Percentiles rank a stretch among this genome's conserved stretches.
Evolutionary conservation across 2,888 invertebrate genomes (phyloP).

Genomic region (Disparrhopalites patrizii): DNA sequence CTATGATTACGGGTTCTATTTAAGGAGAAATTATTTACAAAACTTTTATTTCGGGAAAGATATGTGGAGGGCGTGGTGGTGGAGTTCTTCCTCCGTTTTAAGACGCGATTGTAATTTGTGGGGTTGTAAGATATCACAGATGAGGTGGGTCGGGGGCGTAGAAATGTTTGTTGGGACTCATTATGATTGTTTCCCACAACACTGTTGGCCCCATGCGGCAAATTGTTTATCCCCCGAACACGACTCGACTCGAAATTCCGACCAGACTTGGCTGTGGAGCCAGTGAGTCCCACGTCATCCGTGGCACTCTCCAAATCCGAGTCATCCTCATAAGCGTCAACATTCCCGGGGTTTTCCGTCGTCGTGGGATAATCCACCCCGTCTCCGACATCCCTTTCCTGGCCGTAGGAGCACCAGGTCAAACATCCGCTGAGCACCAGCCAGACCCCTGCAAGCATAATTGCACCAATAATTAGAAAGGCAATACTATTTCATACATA

Average conservation of each 20-base stretch:
- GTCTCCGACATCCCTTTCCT: background rate
- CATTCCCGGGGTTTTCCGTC: background rate
- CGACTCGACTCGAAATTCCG: conserved; percentile 22
- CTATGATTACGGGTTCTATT: conserved; percentile 10
- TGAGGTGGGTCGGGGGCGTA: conserved; percentile 28
- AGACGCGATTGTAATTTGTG: conserved; percentile 38
- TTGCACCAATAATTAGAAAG: background rate
- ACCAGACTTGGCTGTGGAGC: conserved; percentile 1
- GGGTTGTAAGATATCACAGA: conserved; percentile 37
- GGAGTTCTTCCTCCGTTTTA: conserved; percentile 37
- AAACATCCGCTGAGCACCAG: conserved; percentile 18
- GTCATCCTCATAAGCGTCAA: background rate
- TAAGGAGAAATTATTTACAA: conserved; percentile 3
- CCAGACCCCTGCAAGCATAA: conserved; percentile 17
- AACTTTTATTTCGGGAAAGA: background rate
- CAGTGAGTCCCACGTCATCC: conserved; percentile 4
- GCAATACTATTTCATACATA: no score
- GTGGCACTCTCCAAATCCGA: conserved; percentile 13
- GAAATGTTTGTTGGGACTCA: conserved; percentile 6
- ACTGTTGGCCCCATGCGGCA: conserved; percentile 18
- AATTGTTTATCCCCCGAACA: conserved; percentile 24
- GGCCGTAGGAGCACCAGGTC: conserved; percentile 4
- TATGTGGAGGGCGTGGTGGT: conserved; percentile 5
- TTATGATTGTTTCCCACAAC: background rate
- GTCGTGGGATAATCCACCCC: background rate